Base-by-base conservation (phyloP, 1,140 invertebrate species). In the Bradysia coprophila region DNA sequence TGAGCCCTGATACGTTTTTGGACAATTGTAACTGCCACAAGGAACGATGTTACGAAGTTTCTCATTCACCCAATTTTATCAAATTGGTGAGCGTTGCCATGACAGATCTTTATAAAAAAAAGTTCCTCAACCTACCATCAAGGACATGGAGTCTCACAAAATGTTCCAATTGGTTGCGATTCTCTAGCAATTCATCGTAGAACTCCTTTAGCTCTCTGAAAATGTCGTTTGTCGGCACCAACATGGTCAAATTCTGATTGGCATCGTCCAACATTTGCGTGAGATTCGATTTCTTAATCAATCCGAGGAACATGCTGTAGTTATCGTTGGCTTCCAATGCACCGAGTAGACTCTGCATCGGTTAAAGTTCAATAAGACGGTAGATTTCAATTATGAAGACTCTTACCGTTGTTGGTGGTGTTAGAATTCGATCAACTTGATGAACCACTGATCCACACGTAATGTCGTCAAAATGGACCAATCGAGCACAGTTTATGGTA, bases 201-300 rank as follows among this genome's bases (percentile, higher is more conserved):
- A 48, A 50, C 20, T 60, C 56, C n/a, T 58, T 55, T 11, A 67
- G 46, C 48, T 61, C 62, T 8, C 60, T 59, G 47, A 79, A 77
- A 23, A 73, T 73, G 48, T 74, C 71, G 50, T 80, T 72, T 9
- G 69, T 71, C 3, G 76, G 75, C 11, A 72, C 73, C 21, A 80
- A 53, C 3, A 79, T 54, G 0, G 77, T 78, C 11, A 63, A 53
- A 19, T 49, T 53, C 3, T 48, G 48, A 1, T 49, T 47, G 5
- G 52, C 46, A 38, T 60, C 57, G 16, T 54, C 38, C 22, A 60
- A 42, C 23, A 58, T 23, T 15, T 50, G 46, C 15, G 56, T 60
- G 18, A 60, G 43, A 47, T 60, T 60, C 8, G 57, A 55, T 39
- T 51, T 47, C 22, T 51, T 52, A 5, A 60, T 52, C 20, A 57